A percentile compares a stretch with the other conserved stretches of the same genome.
These are phyloP conservation scores for Hypotaenidia okinawae DNA, from an alignment of 2,797 vertebrate genomes.

Conservation along the genomic window DNA sequence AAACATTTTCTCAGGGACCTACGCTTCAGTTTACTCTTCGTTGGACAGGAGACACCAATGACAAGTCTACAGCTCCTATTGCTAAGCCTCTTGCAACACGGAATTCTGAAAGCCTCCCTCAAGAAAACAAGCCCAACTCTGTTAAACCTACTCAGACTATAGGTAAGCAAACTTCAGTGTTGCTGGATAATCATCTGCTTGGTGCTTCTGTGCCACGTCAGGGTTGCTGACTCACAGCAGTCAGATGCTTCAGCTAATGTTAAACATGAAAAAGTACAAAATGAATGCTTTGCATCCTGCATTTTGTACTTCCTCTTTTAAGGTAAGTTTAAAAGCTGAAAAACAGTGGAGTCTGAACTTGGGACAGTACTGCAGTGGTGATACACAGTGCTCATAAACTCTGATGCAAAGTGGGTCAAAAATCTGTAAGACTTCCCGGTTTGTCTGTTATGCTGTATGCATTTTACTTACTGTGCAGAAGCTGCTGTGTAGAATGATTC, in stretches of 20 bases:
- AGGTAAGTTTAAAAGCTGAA: neutral
- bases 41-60: conserved; percentile 92
- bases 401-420: neutral
- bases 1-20: conserved; percentile 99
- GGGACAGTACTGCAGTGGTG: neutral
- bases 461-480: neutral
- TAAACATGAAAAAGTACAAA: neutral
- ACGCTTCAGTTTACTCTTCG: conserved; percentile 98
- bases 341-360: neutral
- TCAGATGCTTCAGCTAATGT: neutral
- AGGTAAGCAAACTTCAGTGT: conserved; percentile 78
- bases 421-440: neutral
- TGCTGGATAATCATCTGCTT: neutral
- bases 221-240: neutral
- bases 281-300: neutral
- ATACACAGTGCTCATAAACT: neutral
- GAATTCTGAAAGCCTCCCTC: conserved; percentile 91
- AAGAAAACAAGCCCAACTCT: conserved; percentile 92
- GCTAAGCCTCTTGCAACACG: conserved; percentile 95
- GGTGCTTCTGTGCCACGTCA: neutral
- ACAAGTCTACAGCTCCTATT: conserved; percentile 93
- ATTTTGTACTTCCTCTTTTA: neutral
- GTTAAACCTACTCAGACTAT: conserved; percentile 89
- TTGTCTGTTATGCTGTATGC: neutral
- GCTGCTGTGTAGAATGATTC: neutral